Base-by-base conservation (phyloP, 1,140 invertebrate genomes). In the Drosophila murphyi region DNA sequence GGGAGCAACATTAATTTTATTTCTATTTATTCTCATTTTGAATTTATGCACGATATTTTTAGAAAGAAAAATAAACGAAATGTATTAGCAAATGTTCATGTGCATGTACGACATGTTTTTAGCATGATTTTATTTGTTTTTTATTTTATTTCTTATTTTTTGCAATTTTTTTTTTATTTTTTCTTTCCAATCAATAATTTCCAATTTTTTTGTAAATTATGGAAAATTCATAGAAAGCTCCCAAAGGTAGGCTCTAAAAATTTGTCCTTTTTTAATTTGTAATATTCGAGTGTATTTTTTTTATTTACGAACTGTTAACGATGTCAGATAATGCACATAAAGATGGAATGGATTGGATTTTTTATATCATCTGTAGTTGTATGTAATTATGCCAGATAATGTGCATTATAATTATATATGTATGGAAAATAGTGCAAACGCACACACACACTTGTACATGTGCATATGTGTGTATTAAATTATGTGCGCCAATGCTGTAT, bases 21-120 rank as follows among this genome's bases (percentile, higher is more conserved):
- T 57, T 28, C 41, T 43, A 29, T 41, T 56, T 57, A 65, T 67
- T 54, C 52, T 43, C 39, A 4, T 28, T 43, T 68, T 51, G 52
- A 35, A 62, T 63, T 55, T 56, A 62, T 74, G 57, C 62, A 48
- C 43, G 43, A 10, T 74, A 74, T 74, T 74, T 70, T 57, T 74
- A 69, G 71, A 41, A 41, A 20, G 37, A 52, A 52, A 10, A 34
- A 12, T 12, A 62, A 6, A 48, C 62, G 20, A 57, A 51, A 59
- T 31, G 31, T 31, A 28, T 20, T 20, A 47, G 59, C 20, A 37
- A 2, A 59, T 34, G n/a, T 37, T 8, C 12, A 28, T 37, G 39
- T n/a, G 6, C 45, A 59, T 32, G 35, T 6, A 65, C 12, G 12
- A 12, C 39, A 57, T 34, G 47, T 62, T 57, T 32, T 12, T 41